Evolutionary conservation across 1,140 invertebrate species (phyloP).

Genomic region (Neomicropteryx cornuta): DNA sequence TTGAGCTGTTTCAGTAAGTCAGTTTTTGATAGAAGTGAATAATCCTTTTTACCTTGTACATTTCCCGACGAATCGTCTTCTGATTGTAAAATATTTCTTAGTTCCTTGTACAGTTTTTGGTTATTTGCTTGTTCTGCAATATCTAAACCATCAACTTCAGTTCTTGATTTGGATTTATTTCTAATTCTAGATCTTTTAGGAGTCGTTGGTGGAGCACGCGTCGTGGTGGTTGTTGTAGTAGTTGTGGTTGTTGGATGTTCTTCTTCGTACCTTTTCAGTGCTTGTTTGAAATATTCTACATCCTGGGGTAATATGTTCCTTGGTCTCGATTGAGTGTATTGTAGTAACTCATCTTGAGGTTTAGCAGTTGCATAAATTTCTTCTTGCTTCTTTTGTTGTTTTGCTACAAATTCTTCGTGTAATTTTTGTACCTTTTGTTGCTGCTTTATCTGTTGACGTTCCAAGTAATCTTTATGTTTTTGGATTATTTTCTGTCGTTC

Average conservation of each 20-base stretch:
- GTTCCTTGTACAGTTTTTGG: constrained; percentile 39
- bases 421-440: constrained; percentile 52
- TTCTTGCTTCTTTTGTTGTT: constrained; percentile 47
- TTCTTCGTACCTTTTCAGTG: constrained; percentile 34
- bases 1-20: constrained; percentile 59
- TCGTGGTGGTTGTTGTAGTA: constrained; percentile 34
- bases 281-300: constrained; percentile 36
- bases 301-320: constrained; percentile 34
- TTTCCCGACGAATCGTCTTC: constrained; percentile 30
- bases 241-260: constrained; percentile 36
- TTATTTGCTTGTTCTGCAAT: constrained; percentile 35
- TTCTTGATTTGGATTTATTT: constrained; percentile 31
- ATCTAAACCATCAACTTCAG: constrained; percentile 26
- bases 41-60: no score
- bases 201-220: constrained; percentile 23
- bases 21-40: constrained; percentile 30
- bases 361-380: constrained; percentile 34
- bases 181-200: constrained; percentile 24
- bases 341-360: constrained; percentile 27
- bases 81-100: constrained; percentile 34
- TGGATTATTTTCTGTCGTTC: constrained; percentile 54
- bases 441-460: constrained; percentile 56
- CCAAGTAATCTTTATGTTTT: constrained; percentile 56
- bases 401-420: constrained; percentile 48
- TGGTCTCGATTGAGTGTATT: constrained; percentile 27